Base-by-base conservation (phyloP, 2,888 invertebrate species). In the Folsomia manolachei region DNA sequence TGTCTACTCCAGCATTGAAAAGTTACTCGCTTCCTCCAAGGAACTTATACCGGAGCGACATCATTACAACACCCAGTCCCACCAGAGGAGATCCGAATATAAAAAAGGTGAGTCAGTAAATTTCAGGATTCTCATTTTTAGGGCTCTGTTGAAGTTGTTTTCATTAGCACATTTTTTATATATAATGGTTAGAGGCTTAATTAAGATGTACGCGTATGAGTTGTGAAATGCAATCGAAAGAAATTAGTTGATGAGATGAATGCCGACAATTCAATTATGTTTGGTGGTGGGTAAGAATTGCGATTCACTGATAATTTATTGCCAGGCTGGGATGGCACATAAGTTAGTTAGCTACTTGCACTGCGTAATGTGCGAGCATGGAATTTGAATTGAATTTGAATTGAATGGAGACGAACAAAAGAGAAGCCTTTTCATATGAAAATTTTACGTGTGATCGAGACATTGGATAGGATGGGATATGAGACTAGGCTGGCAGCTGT, bases 1-100 rank as follows among this genome's bases (percentile, higher is more conserved):
- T 1, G 77, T 80, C n/a, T 79, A 80, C 68, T 79, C 80, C n/a
- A 80, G 80, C 66, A 80, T 80, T 73, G 80, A 80, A 61, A 80
- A 79, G 74, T 69, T 80, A 11, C 65, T 80, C 27, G 79, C 78
- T 7, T 72, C 71, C 2, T 66, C 73, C 18, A 67, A 67, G 67
- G 53, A 53, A n/a, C n/a, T n/a, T n/a, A n/a, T n/a, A n/a, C n/a
- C n/a, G n/a, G n/a, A n/a, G n/a, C n/a, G n/a, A n/a, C n/a, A n/a
- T n/a, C n/a, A n/a, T n/a, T n/a, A 56, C 56, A 14, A 7, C 56
- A 18, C 7, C 56, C 19, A 56, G 4, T 14, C 7, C 56, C 19
- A 21, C 4, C 11, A 21, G 7, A 56, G n/a, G 56, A 19, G 14
- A 4, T 4, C 39, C 39, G 39, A 39, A 39, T 39, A 39, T 39